Percentiles rank a stretch among this genome's conserved stretches.
Conservation (phyloP, 23 tunicate genomes). For the Halocynthia roretzi region DNA sequence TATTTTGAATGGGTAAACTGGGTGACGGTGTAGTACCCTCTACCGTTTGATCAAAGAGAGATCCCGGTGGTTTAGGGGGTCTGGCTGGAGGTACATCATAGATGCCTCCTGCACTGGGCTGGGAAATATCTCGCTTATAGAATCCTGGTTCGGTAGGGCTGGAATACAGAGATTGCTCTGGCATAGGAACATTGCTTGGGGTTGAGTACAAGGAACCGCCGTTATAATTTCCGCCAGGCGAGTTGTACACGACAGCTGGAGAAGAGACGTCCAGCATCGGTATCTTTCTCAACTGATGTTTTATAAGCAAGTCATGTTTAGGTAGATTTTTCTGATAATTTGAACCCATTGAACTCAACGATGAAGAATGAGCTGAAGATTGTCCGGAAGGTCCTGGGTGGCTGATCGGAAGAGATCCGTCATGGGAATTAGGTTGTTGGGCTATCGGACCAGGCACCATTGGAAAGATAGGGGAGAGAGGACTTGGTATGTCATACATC, state of each 20-base stretch:
- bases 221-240: neutral
- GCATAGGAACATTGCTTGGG: neutral
- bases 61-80: slow-evolving; percentile 44
- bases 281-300: neutral
- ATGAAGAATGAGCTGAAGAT: neutral
- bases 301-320: neutral
- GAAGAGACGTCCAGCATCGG: neutral
- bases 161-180: neutral
- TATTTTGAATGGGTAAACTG: no score
- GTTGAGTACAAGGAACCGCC: neutral
- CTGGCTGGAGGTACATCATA: slow-evolving; percentile 46
- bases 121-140: neutral
- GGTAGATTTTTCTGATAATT: no score
- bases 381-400: no score
- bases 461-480: slow-evolving; percentile 7
- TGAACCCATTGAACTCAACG: no score
- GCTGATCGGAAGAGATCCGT: no score
- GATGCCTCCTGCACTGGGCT: slow-evolving; percentile 6
- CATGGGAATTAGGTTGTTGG: neutral
- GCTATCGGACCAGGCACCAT: neutral
- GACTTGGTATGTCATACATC: slow-evolving; percentile 4
- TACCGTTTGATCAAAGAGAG: neutral
- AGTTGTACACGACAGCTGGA: neutral
- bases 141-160: slow-evolving; percentile 2
- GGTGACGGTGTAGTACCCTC: neutral